phyloP scores from a whole-genome alignment of 2,888 invertebrate genomes.

The Apodemia mormo region DNA sequence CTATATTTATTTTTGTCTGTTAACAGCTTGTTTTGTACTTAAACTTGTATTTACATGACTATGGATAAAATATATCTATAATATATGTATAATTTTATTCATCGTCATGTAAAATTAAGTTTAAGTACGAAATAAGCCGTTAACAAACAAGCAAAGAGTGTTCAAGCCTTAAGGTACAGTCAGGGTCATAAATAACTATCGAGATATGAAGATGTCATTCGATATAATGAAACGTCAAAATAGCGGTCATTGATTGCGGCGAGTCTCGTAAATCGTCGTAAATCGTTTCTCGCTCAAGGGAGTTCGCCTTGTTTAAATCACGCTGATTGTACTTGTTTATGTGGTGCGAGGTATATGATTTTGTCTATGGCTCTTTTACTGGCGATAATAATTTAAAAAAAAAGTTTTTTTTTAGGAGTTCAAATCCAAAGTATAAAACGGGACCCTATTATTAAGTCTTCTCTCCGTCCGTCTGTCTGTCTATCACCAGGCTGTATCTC shows the following conservation, averaged over 20 bases:
- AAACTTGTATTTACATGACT: no score
- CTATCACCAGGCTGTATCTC: no score
- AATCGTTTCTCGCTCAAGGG: constrained; percentile 34
- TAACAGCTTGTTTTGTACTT: no score
- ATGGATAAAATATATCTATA: no score
- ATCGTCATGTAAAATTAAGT: neutral
- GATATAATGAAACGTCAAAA: constrained; percentile 77
- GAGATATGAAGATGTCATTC: constrained; percentile 75
- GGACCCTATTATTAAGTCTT: no score
- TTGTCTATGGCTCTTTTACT: neutral
- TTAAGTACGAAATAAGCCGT: neutral
- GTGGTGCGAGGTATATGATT: constrained; percentile 22
- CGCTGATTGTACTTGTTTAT: constrained; percentile 51
- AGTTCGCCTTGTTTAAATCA: constrained; percentile 45
- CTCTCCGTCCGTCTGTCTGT: no score
- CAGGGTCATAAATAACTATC: constrained; percentile 65
- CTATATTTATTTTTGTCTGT: no score
- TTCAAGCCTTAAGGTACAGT: constrained; percentile 57
- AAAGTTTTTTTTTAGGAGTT: no score
- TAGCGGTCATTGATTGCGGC: constrained; percentile 53
- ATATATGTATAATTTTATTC: neutral
- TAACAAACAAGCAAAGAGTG: constrained; percentile 31
- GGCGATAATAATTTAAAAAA: neutral
- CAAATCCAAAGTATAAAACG: no score
- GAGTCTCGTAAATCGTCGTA: constrained; percentile 32